A percentile compares a stretch with the other conserved stretches of the same genome.
Evolutionary conservation across 2,113 vertebrate species (phyloP).

Genomic region (Rattus norvegicus): GRCr8 NC_086032.1:43703001-43703500

Average conservation of each 20-base stretch:
- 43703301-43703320: background rate
- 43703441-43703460: background rate
- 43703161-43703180: background rate
- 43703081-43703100: too few species aligned
- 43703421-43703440: background rate
- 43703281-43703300: background rate
- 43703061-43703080: too few species aligned
- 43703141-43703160: background rate
- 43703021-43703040: too few species aligned
- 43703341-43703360: too few species aligned
- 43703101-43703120: too few species aligned
- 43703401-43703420: background rate
- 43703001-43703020: too few species aligned
- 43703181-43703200: background rate
- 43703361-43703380: background rate
- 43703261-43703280: background rate
- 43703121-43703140: too few species aligned
- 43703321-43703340: background rate
- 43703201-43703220: accelerated
- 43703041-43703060: too few species aligned
- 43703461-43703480: background rate
- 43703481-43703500: background rate
- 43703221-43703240: background rate
- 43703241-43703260: background rate
- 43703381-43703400: constrained; percentile 17